Evolutionary conservation across 1,140 invertebrate genomes (phyloP).

Genomic region (Drosophila simulans): DNA sequence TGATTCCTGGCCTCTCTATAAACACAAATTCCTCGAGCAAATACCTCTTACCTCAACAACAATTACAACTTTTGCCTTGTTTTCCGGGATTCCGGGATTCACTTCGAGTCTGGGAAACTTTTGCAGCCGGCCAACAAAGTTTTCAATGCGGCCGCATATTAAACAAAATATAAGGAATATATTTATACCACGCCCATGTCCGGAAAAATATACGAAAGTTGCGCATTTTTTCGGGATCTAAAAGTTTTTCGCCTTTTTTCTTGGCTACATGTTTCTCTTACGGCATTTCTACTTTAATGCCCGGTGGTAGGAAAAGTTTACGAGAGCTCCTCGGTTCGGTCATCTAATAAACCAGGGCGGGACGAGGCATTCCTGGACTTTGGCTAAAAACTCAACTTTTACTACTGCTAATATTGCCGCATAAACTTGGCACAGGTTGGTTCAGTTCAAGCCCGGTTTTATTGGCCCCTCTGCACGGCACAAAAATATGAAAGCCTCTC

Average conservation of each 20-base stretch:
- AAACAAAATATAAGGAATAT: slow-evolving; percentile 55
- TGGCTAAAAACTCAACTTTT: slow-evolving; percentile 75
- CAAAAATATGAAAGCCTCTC: slow-evolving; percentile 71
- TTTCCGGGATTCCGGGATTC: slow-evolving; percentile 24
- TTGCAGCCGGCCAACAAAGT: slow-evolving; percentile 56
- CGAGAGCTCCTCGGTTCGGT: slow-evolving; percentile 36
- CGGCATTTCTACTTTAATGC: slow-evolving; percentile 77
- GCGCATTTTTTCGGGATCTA: slow-evolving; percentile 56
- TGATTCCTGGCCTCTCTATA: slow-evolving; percentile 17
- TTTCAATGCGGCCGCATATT: slow-evolving; percentile 79
- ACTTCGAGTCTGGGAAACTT: slow-evolving; percentile 51
- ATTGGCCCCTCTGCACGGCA: slow-evolving; percentile 53
- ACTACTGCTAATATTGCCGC: slow-evolving; percentile 75
- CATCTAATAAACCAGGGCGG: slow-evolving; percentile 74
- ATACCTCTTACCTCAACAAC: slow-evolving; percentile 77
- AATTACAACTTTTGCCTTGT: slow-evolving; percentile 71
- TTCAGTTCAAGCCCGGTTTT: slow-evolving; percentile 46
- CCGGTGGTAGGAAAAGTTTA: slow-evolving; percentile 72
- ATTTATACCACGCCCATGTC: slow-evolving; percentile 16
- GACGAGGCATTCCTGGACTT: slow-evolving; percentile 49
- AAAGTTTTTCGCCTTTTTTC: slow-evolving; percentile 61
- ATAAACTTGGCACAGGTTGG: slow-evolving; percentile 78
- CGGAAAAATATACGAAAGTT: slow-evolving; percentile 42
- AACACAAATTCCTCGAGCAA: slow-evolving; percentile 53
- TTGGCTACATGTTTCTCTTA: slow-evolving; percentile 57